Conservation (phyloP, 2,888 invertebrate species). For the Diaphora mendica region DNA sequence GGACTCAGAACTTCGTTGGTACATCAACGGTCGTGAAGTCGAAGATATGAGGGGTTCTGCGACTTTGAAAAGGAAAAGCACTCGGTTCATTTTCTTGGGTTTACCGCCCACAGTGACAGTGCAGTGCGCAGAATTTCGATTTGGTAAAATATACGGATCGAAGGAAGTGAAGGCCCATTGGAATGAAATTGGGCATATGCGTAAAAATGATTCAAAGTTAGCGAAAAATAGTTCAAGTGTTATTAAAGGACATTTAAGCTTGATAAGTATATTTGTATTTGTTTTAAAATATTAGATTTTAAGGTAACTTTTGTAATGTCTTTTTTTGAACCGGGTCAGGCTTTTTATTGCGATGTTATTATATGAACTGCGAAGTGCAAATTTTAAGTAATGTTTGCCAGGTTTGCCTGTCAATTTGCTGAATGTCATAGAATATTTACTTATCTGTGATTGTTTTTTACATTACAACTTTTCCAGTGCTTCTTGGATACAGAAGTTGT, state of each 20-base stretch:
- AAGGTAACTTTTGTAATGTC: neutral
- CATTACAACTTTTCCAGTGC: neutral
- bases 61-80: constrained; percentile 63
- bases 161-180: constrained; percentile 68
- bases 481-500: neutral
- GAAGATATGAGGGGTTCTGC: constrained; percentile 65
- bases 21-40: constrained; percentile 73
- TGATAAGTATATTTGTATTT: constrained; percentile 35
- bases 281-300: constrained; percentile 24
- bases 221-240: constrained; percentile 51
- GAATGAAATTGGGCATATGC: constrained; percentile 52
- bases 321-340: neutral
- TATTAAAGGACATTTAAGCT: constrained; percentile 32
- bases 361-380: neutral
- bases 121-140: constrained; percentile 82
- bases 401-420: neutral
- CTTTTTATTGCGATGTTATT: neutral
- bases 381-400: neutral
- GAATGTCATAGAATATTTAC: neutral
- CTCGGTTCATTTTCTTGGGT: constrained; percentile 72
- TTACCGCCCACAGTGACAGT: constrained; percentile 79
- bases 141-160: constrained; percentile 78
- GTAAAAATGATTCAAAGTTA: constrained; percentile 54
- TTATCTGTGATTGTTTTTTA: neutral
- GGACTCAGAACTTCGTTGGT: constrained; percentile 76